These are phyloP conservation scores for Pheosia gnoma DNA, from an alignment of 2,888 invertebrate species.

Conservation along the genomic window DNA sequence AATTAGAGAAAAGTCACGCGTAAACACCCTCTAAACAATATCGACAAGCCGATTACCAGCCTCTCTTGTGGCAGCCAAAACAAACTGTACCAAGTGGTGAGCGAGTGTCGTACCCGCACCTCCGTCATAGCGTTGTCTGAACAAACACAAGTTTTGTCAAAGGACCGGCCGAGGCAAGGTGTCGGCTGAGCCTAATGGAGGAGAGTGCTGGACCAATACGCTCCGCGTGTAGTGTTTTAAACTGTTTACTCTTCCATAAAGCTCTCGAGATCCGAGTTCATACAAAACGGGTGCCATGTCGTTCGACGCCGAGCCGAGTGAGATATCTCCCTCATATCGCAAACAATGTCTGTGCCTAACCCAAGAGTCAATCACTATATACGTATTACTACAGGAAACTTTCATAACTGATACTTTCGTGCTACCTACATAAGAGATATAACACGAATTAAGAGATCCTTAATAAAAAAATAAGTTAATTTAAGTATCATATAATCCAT, in stretches of 20 bases:
- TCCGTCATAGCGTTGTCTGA: conserved; percentile 52
- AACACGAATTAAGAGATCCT: too few relatives aligned
- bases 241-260: conserved; percentile 83
- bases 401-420: not conserved
- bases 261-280: conserved; percentile 66
- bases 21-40: conserved; percentile 42
- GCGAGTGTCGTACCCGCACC: conserved; percentile 72
- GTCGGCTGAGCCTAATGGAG: conserved; percentile 79
- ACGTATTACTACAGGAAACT: conserved; percentile 15
- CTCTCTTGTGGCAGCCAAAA: conserved; percentile 56
- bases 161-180: conserved; percentile 67
- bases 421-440: not conserved
- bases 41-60: conserved; percentile 59
- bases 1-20: conserved; percentile 10
- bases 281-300: conserved; percentile 56
- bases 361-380: conserved; percentile 32
- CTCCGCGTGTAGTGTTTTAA: conserved; percentile 81
- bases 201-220: conserved; percentile 81
- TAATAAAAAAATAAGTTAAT: conserved; percentile 36
- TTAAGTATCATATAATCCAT: conserved; percentile 29
- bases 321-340: conserved; percentile 49
- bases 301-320: conserved; percentile 50
- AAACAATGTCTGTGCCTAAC: conserved; percentile 48
- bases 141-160: conserved; percentile 78
- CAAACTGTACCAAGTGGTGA: conserved; percentile 66